phyloP scores from a whole-genome alignment of 2,888 invertebrate species.

The Microchrysa polita region DNA sequence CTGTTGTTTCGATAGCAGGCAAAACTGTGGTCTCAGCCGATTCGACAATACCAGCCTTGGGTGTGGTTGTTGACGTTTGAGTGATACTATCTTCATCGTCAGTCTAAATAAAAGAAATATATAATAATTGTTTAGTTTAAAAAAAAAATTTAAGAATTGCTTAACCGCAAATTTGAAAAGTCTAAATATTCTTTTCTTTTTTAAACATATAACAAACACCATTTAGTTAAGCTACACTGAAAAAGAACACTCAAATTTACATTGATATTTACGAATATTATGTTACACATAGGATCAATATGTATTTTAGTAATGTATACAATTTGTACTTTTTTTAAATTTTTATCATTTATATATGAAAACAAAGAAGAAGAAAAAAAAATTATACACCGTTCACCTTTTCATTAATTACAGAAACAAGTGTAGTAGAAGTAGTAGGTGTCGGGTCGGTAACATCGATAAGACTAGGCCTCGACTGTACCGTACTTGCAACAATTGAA shows the following conservation, averaged over 20 bases:
- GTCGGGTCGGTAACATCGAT: constrained; percentile 47
- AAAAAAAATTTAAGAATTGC: neutral
- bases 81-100: constrained; percentile 10
- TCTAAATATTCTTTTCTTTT: neutral
- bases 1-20: constrained; percentile 18
- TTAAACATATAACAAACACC: neutral
- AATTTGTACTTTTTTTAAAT: constrained; percentile 2
- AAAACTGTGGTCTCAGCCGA: constrained; percentile 33
- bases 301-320: constrained; percentile 15
- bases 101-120: constrained; percentile 20
- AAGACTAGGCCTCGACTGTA: constrained; percentile 28
- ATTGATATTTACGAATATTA: constrained; percentile 13
- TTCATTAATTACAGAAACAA: constrained; percentile 46
- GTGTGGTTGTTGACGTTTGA: constrained; percentile 43
- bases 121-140: neutral
- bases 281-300: neutral
- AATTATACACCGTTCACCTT: constrained; percentile 47
- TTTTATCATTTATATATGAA: neutral
- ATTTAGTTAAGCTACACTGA: constrained; percentile 10
- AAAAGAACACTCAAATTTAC: constrained; percentile 12
- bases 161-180: neutral
- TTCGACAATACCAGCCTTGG: neutral
- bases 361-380: constrained; percentile 15
- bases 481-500: constrained; percentile 38
- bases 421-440: constrained; percentile 45